phyloP scores from a whole-genome alignment of 2,888 invertebrate species.

The Xestia sexstrigata region DNA sequence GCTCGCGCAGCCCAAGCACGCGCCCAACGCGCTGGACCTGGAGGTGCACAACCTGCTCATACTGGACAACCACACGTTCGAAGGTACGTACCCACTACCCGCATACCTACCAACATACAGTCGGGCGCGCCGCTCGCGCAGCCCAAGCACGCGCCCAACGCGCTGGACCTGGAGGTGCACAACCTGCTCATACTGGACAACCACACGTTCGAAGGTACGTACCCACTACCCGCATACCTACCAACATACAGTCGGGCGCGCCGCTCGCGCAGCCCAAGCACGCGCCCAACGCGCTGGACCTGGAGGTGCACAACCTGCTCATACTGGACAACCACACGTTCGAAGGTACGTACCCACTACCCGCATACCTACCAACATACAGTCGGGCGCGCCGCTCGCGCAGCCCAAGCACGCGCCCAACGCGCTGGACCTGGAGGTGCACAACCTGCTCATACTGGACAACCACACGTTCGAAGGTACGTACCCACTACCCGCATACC shows the following conservation, averaged over 20 bases:
- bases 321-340: conserved; percentile 90
- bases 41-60: conserved; percentile 97
- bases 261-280: conserved; percentile 91
- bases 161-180: neutral
- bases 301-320: conserved; percentile 97
- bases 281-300: conserved; percentile 94
- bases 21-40: conserved; percentile 94
- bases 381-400: conserved; percentile 90
- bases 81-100: conserved; percentile 80
- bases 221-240: neutral
- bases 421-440: conserved; percentile 97
- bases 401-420: conserved; percentile 87
- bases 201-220: neutral
- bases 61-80: conserved; percentile 99
- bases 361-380: neutral
- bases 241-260: neutral
- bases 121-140: neutral
- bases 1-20: conserved; percentile 89
- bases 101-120: neutral
- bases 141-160: neutral
- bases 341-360: neutral
- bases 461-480: conserved; percentile 97
- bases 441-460: conserved; percentile 97
- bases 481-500: neutral
- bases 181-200: conserved; percentile 1